Evolutionary conservation across 1,140 invertebrate species (phyloP), one percentile per base, ranked within the genome.

Genomic region (Acromyrmex charruanus): DNA sequence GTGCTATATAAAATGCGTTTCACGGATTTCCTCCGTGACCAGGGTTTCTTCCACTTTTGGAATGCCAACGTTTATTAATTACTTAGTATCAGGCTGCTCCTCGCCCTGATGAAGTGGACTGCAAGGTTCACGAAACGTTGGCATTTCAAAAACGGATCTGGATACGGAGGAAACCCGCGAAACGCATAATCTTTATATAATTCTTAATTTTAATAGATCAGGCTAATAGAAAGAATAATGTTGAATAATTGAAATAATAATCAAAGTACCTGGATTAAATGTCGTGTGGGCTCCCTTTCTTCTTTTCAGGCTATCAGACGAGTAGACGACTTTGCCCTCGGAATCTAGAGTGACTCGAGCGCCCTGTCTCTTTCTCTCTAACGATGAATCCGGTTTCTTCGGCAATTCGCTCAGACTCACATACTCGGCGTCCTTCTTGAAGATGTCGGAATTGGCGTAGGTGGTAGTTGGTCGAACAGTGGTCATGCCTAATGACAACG

Each of bases 321-420:
- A 97, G 93, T 98, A 99, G 61, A 99, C 97, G 65, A 99, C 98
- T 96, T 98, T 98, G 18, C 98, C 98, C 91, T 98, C 97, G 1
- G 98, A 97, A 94, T 98, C 98, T 49, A 99, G 94, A 16, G 97
- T 98, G 0, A 98, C 98, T 92, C 98, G 96, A 9, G 98, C 98
- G 28, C 98, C 97, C 92, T 97, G 97, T 74, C 96, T 95, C 89
- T 92, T 96, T 92, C 94, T 96, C 92, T 96, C 96, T 49, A 96
- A 86, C 1, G 96, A 96, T 0, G 94, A 95, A 49, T 95, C 94
- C 6, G 92, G 92, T 61, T 95, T 95, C 80, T 94, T 95, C 25
- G 97, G 97, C 79, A 98, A 94, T 93, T 98, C 98, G 93, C 97
- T 98, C 44, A 98, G 94, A 71, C 97, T 98, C 14, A 98, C 97